Percentiles rank a stretch among this genome's conserved stretches.
These are phyloP conservation scores for Thalassoma bifasciatum DNA, from an alignment of 2,113 vertebrate genomes.

Conservation along the genomic window DNA sequence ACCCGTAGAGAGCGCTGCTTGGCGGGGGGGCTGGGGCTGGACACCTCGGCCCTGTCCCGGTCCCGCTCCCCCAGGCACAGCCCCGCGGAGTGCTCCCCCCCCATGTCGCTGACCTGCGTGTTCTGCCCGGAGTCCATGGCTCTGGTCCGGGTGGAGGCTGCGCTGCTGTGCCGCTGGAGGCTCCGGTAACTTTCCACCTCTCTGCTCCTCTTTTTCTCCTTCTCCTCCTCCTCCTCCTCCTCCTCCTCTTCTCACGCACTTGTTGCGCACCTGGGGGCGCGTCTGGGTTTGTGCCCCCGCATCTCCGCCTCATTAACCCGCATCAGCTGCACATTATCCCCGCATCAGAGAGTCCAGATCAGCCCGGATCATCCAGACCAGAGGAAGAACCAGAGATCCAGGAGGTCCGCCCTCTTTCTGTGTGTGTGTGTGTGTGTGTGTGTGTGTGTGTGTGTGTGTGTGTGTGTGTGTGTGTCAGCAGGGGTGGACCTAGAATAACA, in stretches of 20 bases:
- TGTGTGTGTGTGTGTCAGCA: too few relatives aligned
- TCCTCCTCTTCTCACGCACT: slow-evolving; percentile 51
- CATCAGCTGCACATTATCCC: slow-evolving; percentile 76
- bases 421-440: too few relatives aligned
- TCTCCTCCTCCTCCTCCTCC: background rate
- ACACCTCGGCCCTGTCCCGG: slow-evolving; percentile 65
- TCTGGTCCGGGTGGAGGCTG: slow-evolving; percentile 2
- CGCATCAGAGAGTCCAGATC: slow-evolving; percentile 72
- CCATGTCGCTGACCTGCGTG: slow-evolving; percentile 74
- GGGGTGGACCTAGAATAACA: too few relatives aligned
- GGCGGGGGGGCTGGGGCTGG: slow-evolving; percentile 70
- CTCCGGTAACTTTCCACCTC: slow-evolving; percentile 33
- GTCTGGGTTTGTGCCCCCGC: slow-evolving; percentile 61
- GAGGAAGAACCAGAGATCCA: background rate
- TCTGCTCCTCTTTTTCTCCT: slow-evolving; percentile 36
- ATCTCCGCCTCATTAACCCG: slow-evolving; percentile 79
- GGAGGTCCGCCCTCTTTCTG: background rate
- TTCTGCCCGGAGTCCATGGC: slow-evolving; percentile 79
- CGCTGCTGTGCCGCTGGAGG: slow-evolving; percentile 18
- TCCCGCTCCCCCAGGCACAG: slow-evolving; percentile 47
- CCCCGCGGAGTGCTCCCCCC: slow-evolving; percentile 74
- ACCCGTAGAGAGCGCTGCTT: slow-evolving; percentile 85
- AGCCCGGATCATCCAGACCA: too few relatives aligned
- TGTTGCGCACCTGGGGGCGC: slow-evolving; percentile 62
- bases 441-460: too few relatives aligned